Evolutionary conservation across 2,797 vertebrate species (phyloP).

Genomic region (Trachops cirrhosus): DNA sequence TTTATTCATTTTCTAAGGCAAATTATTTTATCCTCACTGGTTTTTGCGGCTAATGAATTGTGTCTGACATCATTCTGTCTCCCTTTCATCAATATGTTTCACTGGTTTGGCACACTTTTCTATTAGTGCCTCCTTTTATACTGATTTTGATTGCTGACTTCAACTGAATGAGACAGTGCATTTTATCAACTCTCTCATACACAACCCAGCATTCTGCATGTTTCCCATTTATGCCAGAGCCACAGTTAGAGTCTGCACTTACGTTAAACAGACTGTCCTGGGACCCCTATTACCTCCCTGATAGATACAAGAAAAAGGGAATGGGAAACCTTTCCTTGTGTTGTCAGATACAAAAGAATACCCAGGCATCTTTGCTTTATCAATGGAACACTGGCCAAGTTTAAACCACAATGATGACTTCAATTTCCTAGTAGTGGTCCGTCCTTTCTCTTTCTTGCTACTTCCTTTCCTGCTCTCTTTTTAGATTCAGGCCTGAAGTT

Average conservation of each 20-base stretch:
- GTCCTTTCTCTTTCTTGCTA: background rate
- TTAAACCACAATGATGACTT: constrained; percentile 28
- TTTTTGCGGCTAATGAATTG: constrained; percentile 45
- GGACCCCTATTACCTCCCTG: background rate
- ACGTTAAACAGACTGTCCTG: background rate
- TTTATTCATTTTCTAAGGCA: constrained; percentile 51
- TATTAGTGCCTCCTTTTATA: constrained; percentile 35
- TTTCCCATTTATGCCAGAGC: background rate
- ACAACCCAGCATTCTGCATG: background rate
- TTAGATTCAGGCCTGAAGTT: background rate
- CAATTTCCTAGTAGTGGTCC: background rate
- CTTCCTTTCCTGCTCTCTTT: background rate
- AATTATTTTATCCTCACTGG: constrained; percentile 36
- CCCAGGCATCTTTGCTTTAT: background rate
- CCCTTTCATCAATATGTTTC: constrained; percentile 36
- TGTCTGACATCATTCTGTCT: background rate
- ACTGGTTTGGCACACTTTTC: constrained; percentile 32
- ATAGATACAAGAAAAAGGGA: constrained; percentile 1
- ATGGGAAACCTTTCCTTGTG: background rate
- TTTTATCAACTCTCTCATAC: constrained; percentile 30
- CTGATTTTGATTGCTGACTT: constrained; percentile 42
- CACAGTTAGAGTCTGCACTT: background rate
- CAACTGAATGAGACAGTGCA: background rate
- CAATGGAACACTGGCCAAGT: background rate
- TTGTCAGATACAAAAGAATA: constrained; percentile 4